Evolutionary conservation across 1,140 invertebrate species (phyloP), one percentile per base, ranked within the genome.

Genomic region (Drosophila orena): DNA sequence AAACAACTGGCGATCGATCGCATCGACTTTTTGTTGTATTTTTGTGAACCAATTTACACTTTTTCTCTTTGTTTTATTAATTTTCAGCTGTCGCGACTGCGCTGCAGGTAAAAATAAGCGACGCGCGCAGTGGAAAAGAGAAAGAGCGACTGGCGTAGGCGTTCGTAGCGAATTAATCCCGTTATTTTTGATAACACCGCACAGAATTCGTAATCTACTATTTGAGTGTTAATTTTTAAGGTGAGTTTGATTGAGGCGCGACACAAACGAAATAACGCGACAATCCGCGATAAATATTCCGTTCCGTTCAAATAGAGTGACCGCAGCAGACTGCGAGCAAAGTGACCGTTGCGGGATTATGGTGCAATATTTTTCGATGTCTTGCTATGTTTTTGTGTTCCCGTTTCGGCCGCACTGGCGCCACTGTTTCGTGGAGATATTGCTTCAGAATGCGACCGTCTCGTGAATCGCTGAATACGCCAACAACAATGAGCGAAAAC

Each of bases 41-140:
- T 40, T 42, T 42, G 40, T 42, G n/a, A 34, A 55, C 74, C 62
- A 79, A 84, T 75, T 73, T 65, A 75, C 77, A 56, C 66, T 56
- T 47, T 27, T 69, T 69, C 38, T 55, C 74, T 78, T 61, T 50
- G n/a, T 30, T 66, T 56, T 24, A 42, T 17, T 69, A 38, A 17
- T 35, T 55, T 55, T 38, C 49, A 68, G 66, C 64, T 38, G 68
- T 46, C 69, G 65, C 65, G 68, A 40, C 68, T 70, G 68, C 68
- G 66, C 62, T 70, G 64, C 65, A 53, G 65, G 65, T 47, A 55
- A 49, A 43, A 57, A 60, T 30, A 66, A 69, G 64, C 62, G 64
- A 69, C 62, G 66, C 66, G 66, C 66, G 64, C 62, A 70, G 27
- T 30, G 15, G 30, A 40, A 42, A 20, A 35, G 44, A 20, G 24